Evolutionary conservation across 2,797 vertebrate genomes (phyloP).

Genomic region (Siniperca scherzeri): DNA sequence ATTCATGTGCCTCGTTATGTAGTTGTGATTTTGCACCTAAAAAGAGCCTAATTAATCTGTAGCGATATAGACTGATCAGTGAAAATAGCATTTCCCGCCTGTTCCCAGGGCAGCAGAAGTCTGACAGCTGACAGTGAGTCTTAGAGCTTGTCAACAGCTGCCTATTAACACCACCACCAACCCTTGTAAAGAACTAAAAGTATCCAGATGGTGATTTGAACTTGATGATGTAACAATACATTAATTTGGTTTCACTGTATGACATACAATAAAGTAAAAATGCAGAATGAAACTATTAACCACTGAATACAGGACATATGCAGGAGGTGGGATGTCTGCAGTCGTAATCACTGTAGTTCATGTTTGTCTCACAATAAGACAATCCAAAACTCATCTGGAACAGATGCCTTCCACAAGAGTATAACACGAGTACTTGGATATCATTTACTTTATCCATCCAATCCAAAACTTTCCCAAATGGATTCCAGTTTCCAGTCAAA

Average conservation of each 20-base stretch:
- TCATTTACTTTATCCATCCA: background rate
- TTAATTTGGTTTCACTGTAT: conserved; percentile 7
- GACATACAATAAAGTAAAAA: background rate
- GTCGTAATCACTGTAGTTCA: background rate
- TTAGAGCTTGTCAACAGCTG: conserved; percentile 42
- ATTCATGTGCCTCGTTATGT: background rate
- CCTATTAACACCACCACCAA: conserved; percentile 29
- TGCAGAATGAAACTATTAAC: background rate
- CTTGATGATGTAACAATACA: background rate
- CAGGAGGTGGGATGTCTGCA: background rate
- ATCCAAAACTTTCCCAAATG: conserved; percentile 5
- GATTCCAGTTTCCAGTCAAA: conserved; percentile 8
- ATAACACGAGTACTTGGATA: background rate
- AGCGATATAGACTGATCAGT: background rate
- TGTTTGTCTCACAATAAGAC: background rate
- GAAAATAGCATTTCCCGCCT: conserved; percentile 5
- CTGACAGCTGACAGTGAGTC: conserved; percentile 42
- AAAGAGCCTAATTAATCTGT: conserved; percentile 15
- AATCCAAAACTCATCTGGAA: background rate
- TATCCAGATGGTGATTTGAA: conserved; percentile 38
- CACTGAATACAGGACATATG: conserved; percentile 5
- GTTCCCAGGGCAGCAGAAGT: conserved; percentile 27
- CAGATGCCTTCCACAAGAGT: background rate
- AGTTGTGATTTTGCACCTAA: background rate
- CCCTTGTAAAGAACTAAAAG: conserved; percentile 18